These are phyloP conservation scores for Diaperis boleti DNA, from an alignment of 2,888 invertebrate genomes.

Conservation along the genomic window DNA sequence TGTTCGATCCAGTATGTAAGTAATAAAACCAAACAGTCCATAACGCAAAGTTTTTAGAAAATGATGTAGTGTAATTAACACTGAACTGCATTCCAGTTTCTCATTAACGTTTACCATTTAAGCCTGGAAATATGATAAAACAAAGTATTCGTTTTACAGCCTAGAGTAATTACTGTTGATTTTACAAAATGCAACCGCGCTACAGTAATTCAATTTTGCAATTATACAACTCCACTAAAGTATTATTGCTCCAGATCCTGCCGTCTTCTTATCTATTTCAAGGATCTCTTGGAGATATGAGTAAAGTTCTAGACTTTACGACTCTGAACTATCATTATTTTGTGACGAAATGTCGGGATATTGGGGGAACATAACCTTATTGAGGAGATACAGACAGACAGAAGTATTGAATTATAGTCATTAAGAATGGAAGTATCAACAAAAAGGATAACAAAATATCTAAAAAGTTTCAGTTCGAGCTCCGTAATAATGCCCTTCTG, in stretches of 20 bases:
- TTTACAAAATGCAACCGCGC: not conserved
- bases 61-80: not conserved
- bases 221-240: not conserved
- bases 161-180: not conserved
- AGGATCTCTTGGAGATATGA: not conserved
- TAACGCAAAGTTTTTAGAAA: too few species aligned
- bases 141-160: too few species aligned
- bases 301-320: constrained; percentile 1
- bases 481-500: not conserved
- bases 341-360: not conserved
- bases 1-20: too few species aligned
- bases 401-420: too few species aligned
- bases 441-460: too few species aligned
- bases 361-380: not conserved
- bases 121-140: too few species aligned
- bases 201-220: not conserved
- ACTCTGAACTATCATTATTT: not conserved
- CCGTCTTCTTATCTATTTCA: constrained; percentile 1
- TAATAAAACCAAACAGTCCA: too few species aligned
- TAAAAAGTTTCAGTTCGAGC: too few species aligned
- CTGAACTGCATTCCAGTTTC: not conserved
- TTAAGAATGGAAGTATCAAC: too few species aligned
- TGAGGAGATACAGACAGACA: not conserved
- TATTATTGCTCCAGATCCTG: not conserved
- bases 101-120: too few species aligned